phyloP scores from a whole-genome alignment of 1,140 invertebrate species.

The Brachionus plicatilis region DNA sequence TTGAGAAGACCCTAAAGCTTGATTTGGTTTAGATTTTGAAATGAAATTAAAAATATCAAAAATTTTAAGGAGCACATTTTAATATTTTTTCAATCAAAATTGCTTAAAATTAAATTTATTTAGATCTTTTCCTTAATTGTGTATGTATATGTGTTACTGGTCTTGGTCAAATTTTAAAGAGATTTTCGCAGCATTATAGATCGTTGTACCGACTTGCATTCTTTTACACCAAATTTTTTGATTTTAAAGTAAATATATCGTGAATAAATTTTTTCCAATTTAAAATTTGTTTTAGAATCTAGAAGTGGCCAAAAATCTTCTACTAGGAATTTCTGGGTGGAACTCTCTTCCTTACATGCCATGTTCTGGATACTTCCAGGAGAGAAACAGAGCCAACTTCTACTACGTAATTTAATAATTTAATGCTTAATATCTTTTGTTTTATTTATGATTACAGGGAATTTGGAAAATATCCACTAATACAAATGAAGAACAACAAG shows the following conservation, averaged over 20 bases:
- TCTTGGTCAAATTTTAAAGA: conserved; percentile 20
- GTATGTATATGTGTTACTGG: conserved; percentile 26
- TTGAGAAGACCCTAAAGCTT: no score
- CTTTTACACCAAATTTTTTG: conserved; percentile 33
- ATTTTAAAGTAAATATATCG: not conserved
- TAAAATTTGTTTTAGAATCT: not conserved
- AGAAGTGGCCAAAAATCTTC: not conserved
- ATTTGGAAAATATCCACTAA: conserved; percentile 26
- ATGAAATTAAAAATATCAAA: no score
- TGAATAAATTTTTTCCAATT: not conserved
- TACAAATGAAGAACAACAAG: conserved; percentile 25
- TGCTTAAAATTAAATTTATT: not conserved
- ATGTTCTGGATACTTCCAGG: conserved; percentile 23
- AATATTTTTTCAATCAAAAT: not conserved
- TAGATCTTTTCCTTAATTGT: conserved; percentile 33
- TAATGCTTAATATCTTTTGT: not conserved
- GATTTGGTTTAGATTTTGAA: no score
- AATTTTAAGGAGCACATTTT: no score
- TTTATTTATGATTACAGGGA: not conserved
- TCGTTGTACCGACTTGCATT: conserved; percentile 14
- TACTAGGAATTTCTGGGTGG: not conserved
- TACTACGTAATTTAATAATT: not conserved
- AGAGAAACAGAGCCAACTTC: conserved; percentile 13
- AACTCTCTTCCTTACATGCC: conserved; percentile 5
- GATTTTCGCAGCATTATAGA: conserved; percentile 35